Evolutionary conservation across 1,140 invertebrate species (phyloP).

Genomic region (Zeugodacus cucurbitae): DNA sequence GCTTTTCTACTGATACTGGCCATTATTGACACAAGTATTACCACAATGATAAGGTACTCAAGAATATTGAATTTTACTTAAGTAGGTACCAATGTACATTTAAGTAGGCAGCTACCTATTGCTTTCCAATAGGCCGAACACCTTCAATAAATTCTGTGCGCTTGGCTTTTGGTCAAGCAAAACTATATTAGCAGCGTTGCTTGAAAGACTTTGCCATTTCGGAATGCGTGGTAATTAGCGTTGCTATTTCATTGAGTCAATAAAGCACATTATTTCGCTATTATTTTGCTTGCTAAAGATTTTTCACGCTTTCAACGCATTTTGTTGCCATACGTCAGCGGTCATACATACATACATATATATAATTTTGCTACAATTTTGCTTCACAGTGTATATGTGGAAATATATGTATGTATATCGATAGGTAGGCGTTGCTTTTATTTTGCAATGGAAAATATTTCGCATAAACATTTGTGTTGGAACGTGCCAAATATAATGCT

Average conservation of each 20-base stretch:
- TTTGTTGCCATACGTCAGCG: neutral
- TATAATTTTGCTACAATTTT: too few species aligned
- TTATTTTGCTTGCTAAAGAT: neutral
- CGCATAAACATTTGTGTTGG: neutral
- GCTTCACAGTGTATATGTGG: neutral
- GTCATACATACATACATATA: neutral
- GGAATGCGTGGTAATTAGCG: neutral
- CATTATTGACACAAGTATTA: neutral
- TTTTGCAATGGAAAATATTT: slow-evolving; percentile 9
- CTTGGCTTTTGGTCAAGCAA: slow-evolving; percentile 10
- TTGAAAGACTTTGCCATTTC: neutral
- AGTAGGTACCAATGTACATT: neutral
- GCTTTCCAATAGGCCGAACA: neutral
- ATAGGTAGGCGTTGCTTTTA: neutral
- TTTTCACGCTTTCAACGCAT: neutral
- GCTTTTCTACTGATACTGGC: neutral
- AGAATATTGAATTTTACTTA: neutral
- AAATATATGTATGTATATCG: neutral
- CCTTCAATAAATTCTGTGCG: neutral
- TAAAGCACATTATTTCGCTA: neutral
- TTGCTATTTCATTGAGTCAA: neutral
- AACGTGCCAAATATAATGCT: neutral
- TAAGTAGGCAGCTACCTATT: neutral
- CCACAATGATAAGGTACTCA: neutral
- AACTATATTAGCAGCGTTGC: neutral